Conservation (phyloP, 2,113 vertebrate species). For the Salvator merianae region DNA sequence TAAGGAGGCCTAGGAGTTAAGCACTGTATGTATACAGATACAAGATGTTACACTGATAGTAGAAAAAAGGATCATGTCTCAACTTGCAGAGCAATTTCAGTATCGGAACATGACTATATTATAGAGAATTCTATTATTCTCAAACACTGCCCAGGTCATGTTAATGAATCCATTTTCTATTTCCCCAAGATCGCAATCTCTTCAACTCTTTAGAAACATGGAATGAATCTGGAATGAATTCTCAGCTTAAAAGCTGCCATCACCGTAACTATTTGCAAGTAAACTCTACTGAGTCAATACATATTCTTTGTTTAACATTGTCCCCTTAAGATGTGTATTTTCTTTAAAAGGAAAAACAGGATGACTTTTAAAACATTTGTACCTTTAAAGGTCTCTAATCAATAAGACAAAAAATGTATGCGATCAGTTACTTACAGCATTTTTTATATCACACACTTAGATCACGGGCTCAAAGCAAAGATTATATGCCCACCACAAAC, state of each 20-base stretch:
- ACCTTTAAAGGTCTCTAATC: not conserved
- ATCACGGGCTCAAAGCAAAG: slow-evolving; percentile 37
- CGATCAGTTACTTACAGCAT: not conserved
- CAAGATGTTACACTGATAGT: not conserved
- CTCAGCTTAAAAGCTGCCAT: not conserved
- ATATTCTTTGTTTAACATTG: not conserved
- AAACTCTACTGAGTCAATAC: not conserved
- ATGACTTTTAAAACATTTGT: not conserved
- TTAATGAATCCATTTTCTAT: not conserved
- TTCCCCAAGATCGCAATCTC: not conserved
- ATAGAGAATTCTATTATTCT: not conserved
- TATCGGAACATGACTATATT: not conserved
- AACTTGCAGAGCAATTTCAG: not conserved
- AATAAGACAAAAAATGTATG: not conserved
- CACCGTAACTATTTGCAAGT: not conserved
- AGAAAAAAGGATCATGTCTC: not conserved
- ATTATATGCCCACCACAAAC: not conserved
- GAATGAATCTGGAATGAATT: not conserved
- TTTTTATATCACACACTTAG: not conserved
- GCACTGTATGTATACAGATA: not conserved
- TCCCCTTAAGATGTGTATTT: not conserved
- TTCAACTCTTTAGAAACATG: not conserved
- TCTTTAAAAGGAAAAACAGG: not conserved
- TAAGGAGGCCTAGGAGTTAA: too few relatives aligned
- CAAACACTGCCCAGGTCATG: too few relatives aligned